phyloP scores from a whole-genome alignment of 2,797 vertebrate species.

The Falco concolor region DNA sequence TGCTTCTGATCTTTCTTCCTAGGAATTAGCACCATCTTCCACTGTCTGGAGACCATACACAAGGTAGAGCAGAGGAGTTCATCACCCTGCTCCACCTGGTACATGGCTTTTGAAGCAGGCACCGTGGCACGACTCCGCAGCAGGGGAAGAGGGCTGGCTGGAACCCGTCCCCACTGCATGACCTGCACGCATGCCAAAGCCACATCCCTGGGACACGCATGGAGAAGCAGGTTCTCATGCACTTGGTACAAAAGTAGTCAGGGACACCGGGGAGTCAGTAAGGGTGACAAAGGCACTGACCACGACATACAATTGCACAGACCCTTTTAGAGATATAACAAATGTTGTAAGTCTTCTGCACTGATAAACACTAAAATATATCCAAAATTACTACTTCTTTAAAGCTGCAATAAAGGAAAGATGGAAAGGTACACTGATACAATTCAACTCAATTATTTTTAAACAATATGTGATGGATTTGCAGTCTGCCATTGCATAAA shows the following conservation, averaged over 20 bases:
- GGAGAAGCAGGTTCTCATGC: not conserved
- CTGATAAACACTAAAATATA: not conserved
- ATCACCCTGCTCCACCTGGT: not conserved
- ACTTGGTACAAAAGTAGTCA: not conserved
- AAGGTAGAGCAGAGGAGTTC: not conserved
- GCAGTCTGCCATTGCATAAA: not conserved
- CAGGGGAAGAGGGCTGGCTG: not conserved
- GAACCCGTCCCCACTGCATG: not conserved
- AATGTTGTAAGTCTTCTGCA: not conserved
- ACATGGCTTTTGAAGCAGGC: not conserved
- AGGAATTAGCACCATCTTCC: not conserved
- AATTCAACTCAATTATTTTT: slow-evolving; percentile 10
- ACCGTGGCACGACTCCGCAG: not conserved
- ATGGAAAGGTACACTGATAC: not conserved
- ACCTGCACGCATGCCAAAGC: fast-evolving
- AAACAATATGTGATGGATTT: slow-evolving; percentile 44
- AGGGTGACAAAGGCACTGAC: not conserved
- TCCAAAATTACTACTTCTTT: not conserved
- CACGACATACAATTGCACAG: not conserved
- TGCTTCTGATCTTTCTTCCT: not conserved
- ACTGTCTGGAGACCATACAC: fast-evolving
- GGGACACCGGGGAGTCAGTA: not conserved
- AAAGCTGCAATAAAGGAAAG: not conserved
- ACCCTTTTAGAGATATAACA: fast-evolving
- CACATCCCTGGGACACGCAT: not conserved